These are phyloP conservation scores for Dendroctonus valens DNA, from an alignment of 1,140 invertebrate genomes.

Conservation along the genomic window DNA sequence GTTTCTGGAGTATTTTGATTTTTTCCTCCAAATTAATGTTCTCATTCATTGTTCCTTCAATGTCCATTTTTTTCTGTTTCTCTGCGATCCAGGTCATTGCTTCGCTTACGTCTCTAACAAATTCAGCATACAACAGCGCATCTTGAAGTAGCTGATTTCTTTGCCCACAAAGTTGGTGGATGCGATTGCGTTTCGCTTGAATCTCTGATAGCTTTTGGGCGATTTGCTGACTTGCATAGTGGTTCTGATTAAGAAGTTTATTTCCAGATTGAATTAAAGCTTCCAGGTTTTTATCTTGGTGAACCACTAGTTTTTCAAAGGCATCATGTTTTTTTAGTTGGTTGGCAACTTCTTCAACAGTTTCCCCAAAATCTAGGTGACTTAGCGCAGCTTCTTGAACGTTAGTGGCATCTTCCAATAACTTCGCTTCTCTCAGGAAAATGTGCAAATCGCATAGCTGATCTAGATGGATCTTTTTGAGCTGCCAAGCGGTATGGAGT, in stretches of 20 bases:
- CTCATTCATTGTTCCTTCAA: slow-evolving; percentile 68
- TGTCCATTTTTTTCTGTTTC: slow-evolving; percentile 84
- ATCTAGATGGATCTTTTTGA: slow-evolving; percentile 86
- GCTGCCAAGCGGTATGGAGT: slow-evolving; percentile 82
- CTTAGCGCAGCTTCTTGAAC: slow-evolving; percentile 79
- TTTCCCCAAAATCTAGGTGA: slow-evolving; percentile 53
- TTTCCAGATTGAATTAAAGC: slow-evolving; percentile 79
- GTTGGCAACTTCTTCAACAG: slow-evolving; percentile 83
- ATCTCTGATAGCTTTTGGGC: slow-evolving; percentile 69
- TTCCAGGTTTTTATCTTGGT: slow-evolving; percentile 84
- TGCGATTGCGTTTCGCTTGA: slow-evolving; percentile 66
- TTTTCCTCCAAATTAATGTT: slow-evolving; percentile 79
- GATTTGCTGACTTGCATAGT: slow-evolving; percentile 91
- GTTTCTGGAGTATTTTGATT: slow-evolving; percentile 96
- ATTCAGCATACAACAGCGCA: slow-evolving; percentile 82
- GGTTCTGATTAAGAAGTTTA: slow-evolving; percentile 86
- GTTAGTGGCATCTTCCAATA: slow-evolving; percentile 84
- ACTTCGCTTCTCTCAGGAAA: slow-evolving; percentile 92
- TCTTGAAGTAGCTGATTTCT: slow-evolving; percentile 72
- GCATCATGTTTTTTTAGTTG: slow-evolving; percentile 89
- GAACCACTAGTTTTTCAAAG: slow-evolving; percentile 81
- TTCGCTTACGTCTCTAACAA: slow-evolving; percentile 85
- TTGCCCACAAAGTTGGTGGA: slow-evolving; percentile 64
- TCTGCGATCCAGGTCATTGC: slow-evolving; percentile 91
- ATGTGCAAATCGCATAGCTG: slow-evolving; percentile 94